These are phyloP conservation scores for Druon quercuslanigerum DNA, from an alignment of 1,140 invertebrate genomes.

Conservation along the genomic window DNA sequence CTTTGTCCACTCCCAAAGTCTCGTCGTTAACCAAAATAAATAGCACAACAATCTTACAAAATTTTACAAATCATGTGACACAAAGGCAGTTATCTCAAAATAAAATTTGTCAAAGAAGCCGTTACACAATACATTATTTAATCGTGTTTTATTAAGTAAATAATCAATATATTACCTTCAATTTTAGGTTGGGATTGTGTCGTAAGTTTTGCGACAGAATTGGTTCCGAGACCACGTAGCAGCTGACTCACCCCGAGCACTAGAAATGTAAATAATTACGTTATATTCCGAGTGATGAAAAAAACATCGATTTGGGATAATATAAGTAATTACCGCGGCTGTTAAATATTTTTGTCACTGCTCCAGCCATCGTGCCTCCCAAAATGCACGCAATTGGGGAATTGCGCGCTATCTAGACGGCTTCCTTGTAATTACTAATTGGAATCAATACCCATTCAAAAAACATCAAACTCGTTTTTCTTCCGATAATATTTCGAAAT, in stretches of 20 bases:
- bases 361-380: slow-evolving; percentile 6
- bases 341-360: slow-evolving; percentile 4
- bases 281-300: neutral
- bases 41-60: neutral
- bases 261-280: slow-evolving; percentile 1
- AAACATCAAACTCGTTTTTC: neutral
- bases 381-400: neutral
- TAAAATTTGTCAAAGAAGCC: neutral
- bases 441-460: neutral
- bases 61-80: neutral
- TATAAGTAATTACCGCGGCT: slow-evolving; percentile 27
- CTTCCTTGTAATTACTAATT: neutral
- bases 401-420: neutral
- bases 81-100: neutral
- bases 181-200: slow-evolving; percentile 43
- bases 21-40: neutral
- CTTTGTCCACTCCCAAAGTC: neutral
- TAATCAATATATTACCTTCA: slow-evolving; percentile 27
- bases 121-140: neutral
- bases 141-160: neutral
- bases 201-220: slow-evolving; percentile 25
- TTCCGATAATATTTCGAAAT: too few relatives aligned
- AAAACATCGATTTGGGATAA: neutral
- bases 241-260: slow-evolving; percentile 20
- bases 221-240: slow-evolving; percentile 21